Base-by-base conservation (phyloP, 2,797 vertebrate species). In the Myripristis murdjan region DNA sequence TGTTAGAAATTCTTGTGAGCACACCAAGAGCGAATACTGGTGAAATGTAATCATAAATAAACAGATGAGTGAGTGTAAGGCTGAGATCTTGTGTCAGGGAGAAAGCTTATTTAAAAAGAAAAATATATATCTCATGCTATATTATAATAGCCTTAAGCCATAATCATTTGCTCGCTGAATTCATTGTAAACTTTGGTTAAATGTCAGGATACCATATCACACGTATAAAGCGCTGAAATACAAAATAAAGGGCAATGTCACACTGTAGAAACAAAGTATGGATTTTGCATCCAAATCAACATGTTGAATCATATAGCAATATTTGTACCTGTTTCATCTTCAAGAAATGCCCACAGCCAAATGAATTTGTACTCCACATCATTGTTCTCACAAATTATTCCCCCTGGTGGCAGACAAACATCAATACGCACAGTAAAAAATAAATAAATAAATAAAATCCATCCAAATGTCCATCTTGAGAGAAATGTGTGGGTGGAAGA, bases 21-120 rank as follows among this genome's bases (percentile, higher is more conserved):
- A 39, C 66, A 58, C 55, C 18, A 48, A 16, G 15, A 59, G 37
- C 22, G 53, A 79, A 79, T 24, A 71, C 47, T 52, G 43, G 63
- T 59, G 48, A 72, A 66, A 79, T 23, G 31, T 44, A 55, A 62
- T 60, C 37, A 65, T 86, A 77, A 84, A 88, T 78, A 70, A 82
- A 88, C 83, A 87, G 83, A 86, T 80, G 79, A 58, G 56, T 63
- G 55, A 55, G 75, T 89, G 77, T 80, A 20, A 16, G 64, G 39
- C 46, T 35, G 23, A 62, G 46, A 20, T 18, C 0, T 23, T 23
- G 23, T 41, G 64, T 79, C 66, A 63, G 61, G n/a, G 44, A 75
- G 48, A 66, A 28, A 11, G 55, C 4, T 65, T 79, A 54, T 66
- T 64, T 55, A 64, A 12, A 75, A 37, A 67, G 26, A 24, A 33